Percentiles rank a stretch among this genome's conserved stretches.
Evolutionary conservation across 2,113 vertebrate genomes (phyloP).

Genomic region (Bubo blakistoni): DNA sequence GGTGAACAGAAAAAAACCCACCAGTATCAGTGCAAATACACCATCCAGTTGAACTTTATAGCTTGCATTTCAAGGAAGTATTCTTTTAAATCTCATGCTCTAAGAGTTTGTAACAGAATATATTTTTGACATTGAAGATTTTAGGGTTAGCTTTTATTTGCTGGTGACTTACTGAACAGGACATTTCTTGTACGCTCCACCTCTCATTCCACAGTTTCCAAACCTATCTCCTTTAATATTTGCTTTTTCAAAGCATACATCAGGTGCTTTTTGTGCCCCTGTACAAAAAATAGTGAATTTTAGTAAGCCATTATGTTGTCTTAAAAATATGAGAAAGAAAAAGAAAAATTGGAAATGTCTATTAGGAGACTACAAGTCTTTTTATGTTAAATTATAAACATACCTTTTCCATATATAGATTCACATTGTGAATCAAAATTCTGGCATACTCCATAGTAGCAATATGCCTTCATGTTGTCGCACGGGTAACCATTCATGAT

Average conservation of each 20-base stretch:
- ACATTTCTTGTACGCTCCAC: slow-evolving; percentile 49
- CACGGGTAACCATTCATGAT: slow-evolving; percentile 83
- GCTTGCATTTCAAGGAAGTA: not conserved
- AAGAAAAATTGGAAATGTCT: not conserved
- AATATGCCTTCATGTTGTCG: slow-evolving; percentile 71
- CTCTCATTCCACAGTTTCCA: slow-evolving; percentile 83
- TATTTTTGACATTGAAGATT: not conserved
- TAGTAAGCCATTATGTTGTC: not conserved
- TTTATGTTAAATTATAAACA: not conserved
- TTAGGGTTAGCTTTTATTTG: not conserved
- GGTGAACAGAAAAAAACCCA: not conserved
- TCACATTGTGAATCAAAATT: slow-evolving; percentile 83
- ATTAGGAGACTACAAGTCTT: not conserved
- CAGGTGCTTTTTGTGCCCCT: slow-evolving; percentile 79
- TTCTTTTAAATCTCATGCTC: not conserved
- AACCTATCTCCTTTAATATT: slow-evolving; percentile 77
- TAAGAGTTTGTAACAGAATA: not conserved
- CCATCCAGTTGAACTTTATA: not conserved
- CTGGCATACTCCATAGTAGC: slow-evolving; percentile 85
- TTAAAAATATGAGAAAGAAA: not conserved
- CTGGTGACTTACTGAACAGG: slow-evolving; percentile 72
- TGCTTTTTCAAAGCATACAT: slow-evolving; percentile 74
- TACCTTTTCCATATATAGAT: slow-evolving; percentile 80
- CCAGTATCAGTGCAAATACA: not conserved
- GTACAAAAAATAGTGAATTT: not conserved